Conservation (phyloP, 2,797 vertebrate species). For the Molossus alvarezi region DNA sequence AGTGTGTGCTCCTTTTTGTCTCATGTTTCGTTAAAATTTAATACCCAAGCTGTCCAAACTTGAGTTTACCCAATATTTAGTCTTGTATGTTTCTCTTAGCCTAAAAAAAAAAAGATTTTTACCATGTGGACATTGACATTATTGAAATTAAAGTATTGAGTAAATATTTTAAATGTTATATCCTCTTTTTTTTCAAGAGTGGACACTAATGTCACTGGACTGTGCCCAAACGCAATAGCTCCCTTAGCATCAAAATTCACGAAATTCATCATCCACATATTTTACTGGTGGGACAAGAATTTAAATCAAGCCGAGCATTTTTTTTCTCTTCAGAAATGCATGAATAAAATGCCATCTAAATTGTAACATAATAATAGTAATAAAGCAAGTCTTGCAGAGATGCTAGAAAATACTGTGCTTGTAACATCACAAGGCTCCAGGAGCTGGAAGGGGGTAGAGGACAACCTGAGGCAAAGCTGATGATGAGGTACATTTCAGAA, state of each 20-base stretch:
- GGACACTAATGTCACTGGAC: not conserved
- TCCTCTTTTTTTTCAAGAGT: not conserved
- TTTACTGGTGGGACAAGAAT: not conserved
- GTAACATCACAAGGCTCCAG: not conserved
- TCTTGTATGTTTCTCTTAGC: not conserved
- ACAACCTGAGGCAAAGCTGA: not conserved
- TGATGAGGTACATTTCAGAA: not conserved
- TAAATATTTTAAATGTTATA: not conserved
- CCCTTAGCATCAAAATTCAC: not conserved
- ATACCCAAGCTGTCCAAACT: not conserved
- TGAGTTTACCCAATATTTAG: not conserved
- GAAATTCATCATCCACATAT: not conserved
- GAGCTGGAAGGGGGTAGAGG: not conserved
- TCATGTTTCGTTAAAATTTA: slow-evolving; percentile 48
- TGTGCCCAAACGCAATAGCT: not conserved
- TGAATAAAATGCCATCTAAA: not conserved
- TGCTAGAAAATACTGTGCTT: not conserved
- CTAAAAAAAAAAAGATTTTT: slow-evolving; percentile 34
- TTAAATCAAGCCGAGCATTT: not conserved
- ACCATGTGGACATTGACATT: not conserved
- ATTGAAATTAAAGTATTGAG: not conserved
- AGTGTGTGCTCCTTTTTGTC: not conserved
- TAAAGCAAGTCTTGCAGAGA: not conserved
- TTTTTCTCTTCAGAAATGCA: not conserved
- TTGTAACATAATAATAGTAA: not conserved